phyloP scores from a whole-genome alignment of 2,797 vertebrate genomes.

The Mormyrus hasselquistii region DNA sequence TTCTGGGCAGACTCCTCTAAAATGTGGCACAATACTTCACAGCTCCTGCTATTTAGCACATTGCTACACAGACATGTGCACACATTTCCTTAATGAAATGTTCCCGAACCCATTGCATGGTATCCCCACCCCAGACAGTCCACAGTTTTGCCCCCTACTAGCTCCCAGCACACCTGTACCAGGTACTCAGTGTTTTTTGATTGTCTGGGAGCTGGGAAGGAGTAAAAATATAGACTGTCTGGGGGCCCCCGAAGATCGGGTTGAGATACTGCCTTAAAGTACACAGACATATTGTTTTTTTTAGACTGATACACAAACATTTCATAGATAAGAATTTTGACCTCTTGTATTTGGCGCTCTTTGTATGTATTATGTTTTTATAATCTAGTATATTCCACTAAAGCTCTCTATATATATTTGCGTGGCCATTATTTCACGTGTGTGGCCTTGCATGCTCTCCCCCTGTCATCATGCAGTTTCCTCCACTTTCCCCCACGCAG shows the following conservation, averaged over 20 bases:
- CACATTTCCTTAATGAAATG: background rate
- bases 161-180: background rate
- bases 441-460: background rate
- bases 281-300: background rate
- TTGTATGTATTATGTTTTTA: background rate
- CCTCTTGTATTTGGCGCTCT: background rate
- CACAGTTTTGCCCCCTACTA: background rate
- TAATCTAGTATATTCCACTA: background rate
- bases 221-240: background rate
- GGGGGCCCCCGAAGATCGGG: background rate
- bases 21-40: background rate
- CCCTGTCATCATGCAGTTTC: background rate
- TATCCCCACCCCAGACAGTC: background rate
- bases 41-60: background rate
- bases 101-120: background rate
- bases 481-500: background rate
- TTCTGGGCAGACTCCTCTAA: background rate
- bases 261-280: background rate
- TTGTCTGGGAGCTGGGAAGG: background rate
- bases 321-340: background rate
- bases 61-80: background rate
- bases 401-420: background rate
- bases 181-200: background rate
- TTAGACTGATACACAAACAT: background rate
- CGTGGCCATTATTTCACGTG: background rate